phyloP scores from a whole-genome alignment of 2,888 invertebrate species.

The Argyra leucocephala region DNA sequence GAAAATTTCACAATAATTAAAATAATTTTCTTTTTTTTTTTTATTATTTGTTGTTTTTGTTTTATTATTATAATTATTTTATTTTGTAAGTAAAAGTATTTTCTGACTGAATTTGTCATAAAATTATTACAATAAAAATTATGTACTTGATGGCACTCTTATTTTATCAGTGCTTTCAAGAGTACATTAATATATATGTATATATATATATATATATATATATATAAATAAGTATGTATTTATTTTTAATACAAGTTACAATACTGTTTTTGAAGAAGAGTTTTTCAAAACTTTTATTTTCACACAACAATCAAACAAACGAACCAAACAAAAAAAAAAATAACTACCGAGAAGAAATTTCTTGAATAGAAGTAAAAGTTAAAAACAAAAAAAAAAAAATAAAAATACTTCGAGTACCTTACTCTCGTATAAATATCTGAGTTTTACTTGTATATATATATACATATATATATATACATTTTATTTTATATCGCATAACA shows the following conservation, averaged over 20 bases:
- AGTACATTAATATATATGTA: neutral
- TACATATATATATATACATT: neutral
- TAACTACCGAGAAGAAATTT: no score
- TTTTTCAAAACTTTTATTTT: neutral
- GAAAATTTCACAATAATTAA: neutral
- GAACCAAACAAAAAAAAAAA: neutral
- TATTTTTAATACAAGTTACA: neutral
- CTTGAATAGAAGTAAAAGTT: no score
- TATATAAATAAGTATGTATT: neutral
- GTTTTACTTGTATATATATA: neutral
- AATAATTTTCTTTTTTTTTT: neutral
- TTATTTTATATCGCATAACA: neutral
- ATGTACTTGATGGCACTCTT: neutral
- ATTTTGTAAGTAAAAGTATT: neutral
- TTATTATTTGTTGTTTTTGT: neutral
- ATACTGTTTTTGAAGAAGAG: neutral
- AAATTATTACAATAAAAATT: conserved; percentile 6
- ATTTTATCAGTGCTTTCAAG: neutral
- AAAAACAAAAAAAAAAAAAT: no score
- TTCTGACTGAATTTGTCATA: neutral
- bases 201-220: neutral
- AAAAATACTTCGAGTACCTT: no score
- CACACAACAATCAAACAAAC: neutral
- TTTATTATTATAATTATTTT: neutral
- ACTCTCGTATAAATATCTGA: no score